phyloP scores from a whole-genome alignment of 2,888 invertebrate genomes.

The Tanaodytes sp. region DNA sequence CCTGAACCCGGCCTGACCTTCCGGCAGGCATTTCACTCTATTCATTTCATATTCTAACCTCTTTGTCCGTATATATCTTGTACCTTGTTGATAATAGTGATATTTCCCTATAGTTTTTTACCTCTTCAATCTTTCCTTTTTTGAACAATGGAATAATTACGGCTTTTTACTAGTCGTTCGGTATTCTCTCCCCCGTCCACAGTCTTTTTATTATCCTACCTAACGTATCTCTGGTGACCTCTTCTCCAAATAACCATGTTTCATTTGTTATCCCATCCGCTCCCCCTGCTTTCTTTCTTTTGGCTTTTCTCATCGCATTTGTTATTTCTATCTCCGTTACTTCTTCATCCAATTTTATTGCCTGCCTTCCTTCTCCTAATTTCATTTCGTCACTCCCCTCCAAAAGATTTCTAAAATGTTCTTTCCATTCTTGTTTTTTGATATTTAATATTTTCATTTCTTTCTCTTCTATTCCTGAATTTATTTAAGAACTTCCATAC shows the following conservation, averaged over 20 bases:
- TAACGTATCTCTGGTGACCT: too few species aligned
- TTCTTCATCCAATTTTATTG: neutral
- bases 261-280: slow-evolving; percentile 2
- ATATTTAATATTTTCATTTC: neutral
- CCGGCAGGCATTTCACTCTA: neutral
- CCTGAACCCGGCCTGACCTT: neutral
- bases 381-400: neutral
- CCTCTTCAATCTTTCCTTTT: too few species aligned
- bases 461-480: neutral
- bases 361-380: neutral
- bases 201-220: too few species aligned
- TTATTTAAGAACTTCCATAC: slow-evolving; percentile 5
- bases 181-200: too few species aligned
- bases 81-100: neutral
- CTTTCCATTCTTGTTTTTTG: neutral
- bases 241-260: neutral
- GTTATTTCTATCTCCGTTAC: neutral
- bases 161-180: too few species aligned
- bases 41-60: neutral
- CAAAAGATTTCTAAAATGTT: neutral
- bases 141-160: too few species aligned
- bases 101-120: neutral
- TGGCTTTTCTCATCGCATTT: neutral
- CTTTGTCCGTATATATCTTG: neutral
- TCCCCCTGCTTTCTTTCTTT: slow-evolving; percentile 7